Evolutionary conservation across 1,140 invertebrate genomes (phyloP).

Genomic region (Drosophila baimaii): DNA sequence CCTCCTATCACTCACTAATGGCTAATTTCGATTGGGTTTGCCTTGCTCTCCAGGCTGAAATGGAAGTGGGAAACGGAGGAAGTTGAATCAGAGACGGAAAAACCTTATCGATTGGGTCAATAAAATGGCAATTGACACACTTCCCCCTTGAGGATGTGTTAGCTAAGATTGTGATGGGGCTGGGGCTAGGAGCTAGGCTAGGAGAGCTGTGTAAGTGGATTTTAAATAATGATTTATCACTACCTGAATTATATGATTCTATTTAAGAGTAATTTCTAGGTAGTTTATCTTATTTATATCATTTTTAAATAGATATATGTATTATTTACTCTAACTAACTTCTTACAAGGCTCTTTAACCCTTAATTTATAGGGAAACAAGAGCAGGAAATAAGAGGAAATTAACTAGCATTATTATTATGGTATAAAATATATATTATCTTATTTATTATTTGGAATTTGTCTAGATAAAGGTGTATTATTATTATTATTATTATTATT

Average conservation of each 20-base stretch:
- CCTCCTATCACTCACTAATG: conserved; percentile 8
- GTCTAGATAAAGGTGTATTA: too few relatives aligned
- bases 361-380: background rate
- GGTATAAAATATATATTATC: too few relatives aligned
- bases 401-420: too few relatives aligned
- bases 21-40: conserved; percentile 16
- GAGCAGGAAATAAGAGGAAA: background rate
- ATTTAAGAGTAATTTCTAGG: background rate
- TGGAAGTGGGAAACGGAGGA: conserved; percentile 15
- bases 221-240: background rate
- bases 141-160: background rate
- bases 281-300: background rate
- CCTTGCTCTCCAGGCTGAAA: conserved; percentile 20
- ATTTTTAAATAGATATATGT: background rate
- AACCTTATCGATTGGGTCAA: conserved; percentile 1
- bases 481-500: too few relatives aligned
- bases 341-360: background rate
- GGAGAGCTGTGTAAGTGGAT: background rate
- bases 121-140: conserved; percentile 2
- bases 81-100: background rate
- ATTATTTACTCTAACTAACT: too few relatives aligned
- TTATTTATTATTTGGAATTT: too few relatives aligned
- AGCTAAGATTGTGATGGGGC: background rate
- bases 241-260: background rate
- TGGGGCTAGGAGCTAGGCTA: too few relatives aligned